Conservation (phyloP, 2,888 invertebrate genomes). For the Andrena haemorrhoa region DNA sequence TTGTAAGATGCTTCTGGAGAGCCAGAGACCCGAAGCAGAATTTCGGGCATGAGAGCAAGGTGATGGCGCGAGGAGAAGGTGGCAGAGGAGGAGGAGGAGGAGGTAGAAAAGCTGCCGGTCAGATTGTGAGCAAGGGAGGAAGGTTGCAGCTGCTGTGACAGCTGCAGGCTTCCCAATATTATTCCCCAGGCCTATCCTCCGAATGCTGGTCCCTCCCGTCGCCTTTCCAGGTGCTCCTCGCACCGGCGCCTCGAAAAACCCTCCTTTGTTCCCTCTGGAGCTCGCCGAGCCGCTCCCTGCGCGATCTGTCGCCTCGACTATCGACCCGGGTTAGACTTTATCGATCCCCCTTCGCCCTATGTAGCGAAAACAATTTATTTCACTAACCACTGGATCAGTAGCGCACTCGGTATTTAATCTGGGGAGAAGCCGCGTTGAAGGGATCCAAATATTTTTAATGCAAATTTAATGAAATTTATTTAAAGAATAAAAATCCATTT, state of each 20-base stretch:
- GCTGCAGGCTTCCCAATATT: constrained; percentile 80
- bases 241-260: constrained; percentile 63
- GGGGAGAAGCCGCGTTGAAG: no score
- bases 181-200: constrained; percentile 70
- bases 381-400: not conserved
- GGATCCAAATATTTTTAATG: no score
- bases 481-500: no score
- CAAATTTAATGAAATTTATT: no score
- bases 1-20: constrained; percentile 1
- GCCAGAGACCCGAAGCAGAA: constrained; percentile 46
- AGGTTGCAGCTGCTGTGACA: constrained; percentile 81
- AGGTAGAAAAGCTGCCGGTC: constrained; percentile 73
- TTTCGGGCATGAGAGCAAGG: constrained; percentile 47
- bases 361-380: not conserved
- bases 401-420: no score
- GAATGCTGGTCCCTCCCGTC: constrained; percentile 66
- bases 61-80: constrained; percentile 51
- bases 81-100: constrained; percentile 51
- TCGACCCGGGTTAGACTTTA: constrained; percentile 25
- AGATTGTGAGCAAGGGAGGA: constrained; percentile 74
- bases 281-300: constrained; percentile 4
- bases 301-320: constrained; percentile 26
- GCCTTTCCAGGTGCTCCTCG: constrained; percentile 70
- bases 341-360: constrained; percentile 15
- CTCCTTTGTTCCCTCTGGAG: constrained; percentile 63